These are phyloP conservation scores for Dufourea novaeangliae DNA, from an alignment of 1,140 invertebrate species.

Conservation along the genomic window DNA sequence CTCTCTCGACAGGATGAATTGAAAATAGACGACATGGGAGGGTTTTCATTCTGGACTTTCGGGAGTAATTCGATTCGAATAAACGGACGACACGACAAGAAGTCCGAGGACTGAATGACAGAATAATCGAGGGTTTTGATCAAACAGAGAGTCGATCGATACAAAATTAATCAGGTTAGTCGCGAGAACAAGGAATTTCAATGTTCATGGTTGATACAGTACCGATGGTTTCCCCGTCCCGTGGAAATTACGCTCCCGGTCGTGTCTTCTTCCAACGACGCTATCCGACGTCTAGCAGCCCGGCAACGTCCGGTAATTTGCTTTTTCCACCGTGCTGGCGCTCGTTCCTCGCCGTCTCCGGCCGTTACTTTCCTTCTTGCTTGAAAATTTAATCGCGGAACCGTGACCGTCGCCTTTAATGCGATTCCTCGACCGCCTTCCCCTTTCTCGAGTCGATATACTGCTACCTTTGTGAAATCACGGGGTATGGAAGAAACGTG, in stretches of 20 bases:
- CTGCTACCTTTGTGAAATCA: no score
- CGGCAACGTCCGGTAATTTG: constrained; percentile 69
- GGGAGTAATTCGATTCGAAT: neutral
- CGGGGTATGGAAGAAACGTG: neutral
- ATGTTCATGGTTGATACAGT: constrained; percentile 10
- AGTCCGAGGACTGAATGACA: no score
- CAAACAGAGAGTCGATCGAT: no score
- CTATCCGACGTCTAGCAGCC: constrained; percentile 42
- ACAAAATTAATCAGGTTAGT: no score
- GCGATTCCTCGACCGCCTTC: constrained; percentile 56
- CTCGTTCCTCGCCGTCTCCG: constrained; percentile 35
- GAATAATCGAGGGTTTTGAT: no score
- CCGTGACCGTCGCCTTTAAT: constrained; percentile 71
- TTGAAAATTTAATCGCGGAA: constrained; percentile 74
- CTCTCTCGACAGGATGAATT: neutral
- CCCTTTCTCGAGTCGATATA: no score
- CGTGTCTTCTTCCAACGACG: constrained; percentile 60
- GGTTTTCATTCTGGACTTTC: neutral
- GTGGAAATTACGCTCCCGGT: constrained; percentile 46
- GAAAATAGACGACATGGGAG: neutral
- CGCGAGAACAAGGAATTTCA: neutral
- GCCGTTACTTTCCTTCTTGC: constrained; percentile 46
- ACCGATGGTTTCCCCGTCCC: constrained; percentile 51
- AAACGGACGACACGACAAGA: no score
- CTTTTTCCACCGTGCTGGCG: constrained; percentile 61